A percentile compares a stretch with the other conserved stretches of the same genome.
phyloP scores from a whole-genome alignment of 1,140 invertebrate species.

The Cydia strobilella region DNA sequence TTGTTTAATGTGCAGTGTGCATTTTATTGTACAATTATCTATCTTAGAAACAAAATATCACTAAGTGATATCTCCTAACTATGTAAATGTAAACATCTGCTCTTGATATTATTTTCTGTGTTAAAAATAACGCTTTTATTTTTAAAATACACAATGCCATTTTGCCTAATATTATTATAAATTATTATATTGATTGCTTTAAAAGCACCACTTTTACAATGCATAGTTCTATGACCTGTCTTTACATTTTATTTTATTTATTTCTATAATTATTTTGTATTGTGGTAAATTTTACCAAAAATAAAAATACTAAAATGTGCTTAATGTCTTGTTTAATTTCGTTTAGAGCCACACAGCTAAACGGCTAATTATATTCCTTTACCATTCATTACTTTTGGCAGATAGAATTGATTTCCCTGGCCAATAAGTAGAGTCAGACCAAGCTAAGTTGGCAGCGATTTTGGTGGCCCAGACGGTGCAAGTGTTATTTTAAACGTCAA shows the following conservation, averaged over 20 bases:
- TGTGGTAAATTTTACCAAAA: conserved; percentile 80
- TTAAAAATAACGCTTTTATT: conserved; percentile 77
- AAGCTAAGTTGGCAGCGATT: too few species aligned
- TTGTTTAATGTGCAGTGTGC: conserved; percentile 45
- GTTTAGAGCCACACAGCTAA: too few species aligned
- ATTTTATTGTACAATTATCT: conserved; percentile 59
- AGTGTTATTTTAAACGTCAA: too few species aligned
- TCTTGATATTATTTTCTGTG: conserved; percentile 75
- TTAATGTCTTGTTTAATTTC: conserved; percentile 70
- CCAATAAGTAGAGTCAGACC: too few species aligned
- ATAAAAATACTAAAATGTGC: conserved; percentile 80
- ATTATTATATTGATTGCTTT: conserved; percentile 77
- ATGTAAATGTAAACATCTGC: conserved; percentile 61
- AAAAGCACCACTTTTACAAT: conserved; percentile 80
- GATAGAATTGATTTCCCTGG: too few species aligned
- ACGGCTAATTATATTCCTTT: too few species aligned
- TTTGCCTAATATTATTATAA: conserved; percentile 80
- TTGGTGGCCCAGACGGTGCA: too few species aligned
- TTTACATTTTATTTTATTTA: conserved; percentile 80
- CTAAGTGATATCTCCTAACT: conserved; percentile 67
- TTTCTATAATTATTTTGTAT: conserved; percentile 80
- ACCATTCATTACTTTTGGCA: too few species aligned
- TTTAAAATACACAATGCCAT: conserved; percentile 78
- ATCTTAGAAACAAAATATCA: conserved; percentile 70
- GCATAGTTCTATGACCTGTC: conserved; percentile 78